These are phyloP conservation scores for Electrophaes corylata DNA, from an alignment of 2,888 invertebrate species.

Conservation along the genomic window DNA sequence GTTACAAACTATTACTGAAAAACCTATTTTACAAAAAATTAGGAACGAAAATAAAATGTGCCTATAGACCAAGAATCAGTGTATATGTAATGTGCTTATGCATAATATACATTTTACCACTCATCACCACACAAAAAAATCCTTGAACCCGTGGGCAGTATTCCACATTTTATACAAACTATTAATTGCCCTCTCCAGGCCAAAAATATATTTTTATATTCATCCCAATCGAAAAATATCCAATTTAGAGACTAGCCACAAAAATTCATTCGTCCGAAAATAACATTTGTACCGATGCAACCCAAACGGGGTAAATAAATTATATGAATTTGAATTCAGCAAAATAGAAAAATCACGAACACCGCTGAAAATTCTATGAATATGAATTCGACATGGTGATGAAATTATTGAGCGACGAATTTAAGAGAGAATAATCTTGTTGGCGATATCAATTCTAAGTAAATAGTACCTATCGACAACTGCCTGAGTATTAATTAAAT, in stretches of 20 bases:
- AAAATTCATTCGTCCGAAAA: neutral
- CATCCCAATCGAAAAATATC: too few relatives aligned
- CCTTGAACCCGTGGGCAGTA: too few relatives aligned
- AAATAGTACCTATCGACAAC: neutral
- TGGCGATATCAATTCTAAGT: neutral
- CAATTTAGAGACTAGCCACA: neutral
- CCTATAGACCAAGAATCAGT: too few relatives aligned
- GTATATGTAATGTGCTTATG: too few relatives aligned
- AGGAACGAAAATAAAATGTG: too few relatives aligned
- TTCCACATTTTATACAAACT: too few relatives aligned
- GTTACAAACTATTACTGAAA: too few relatives aligned
- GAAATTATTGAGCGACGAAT: neutral
- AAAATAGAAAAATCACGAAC: conserved; percentile 9
- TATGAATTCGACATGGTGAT: neutral
- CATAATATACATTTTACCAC: too few relatives aligned
- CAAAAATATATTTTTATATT: too few relatives aligned
- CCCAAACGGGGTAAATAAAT: neutral
- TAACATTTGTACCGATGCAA: conserved; percentile 7
- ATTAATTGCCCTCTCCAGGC: too few relatives aligned
- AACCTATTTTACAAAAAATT: too few relatives aligned
- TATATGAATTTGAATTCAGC: conserved; percentile 2
- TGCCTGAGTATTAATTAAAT: neutral
- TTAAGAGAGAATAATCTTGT: neutral
- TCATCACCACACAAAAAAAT: too few relatives aligned
- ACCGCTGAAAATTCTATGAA: neutral